Conservation (phyloP, 2,797 vertebrate genomes). For the Pseudopleuronectes americanus region DNA sequence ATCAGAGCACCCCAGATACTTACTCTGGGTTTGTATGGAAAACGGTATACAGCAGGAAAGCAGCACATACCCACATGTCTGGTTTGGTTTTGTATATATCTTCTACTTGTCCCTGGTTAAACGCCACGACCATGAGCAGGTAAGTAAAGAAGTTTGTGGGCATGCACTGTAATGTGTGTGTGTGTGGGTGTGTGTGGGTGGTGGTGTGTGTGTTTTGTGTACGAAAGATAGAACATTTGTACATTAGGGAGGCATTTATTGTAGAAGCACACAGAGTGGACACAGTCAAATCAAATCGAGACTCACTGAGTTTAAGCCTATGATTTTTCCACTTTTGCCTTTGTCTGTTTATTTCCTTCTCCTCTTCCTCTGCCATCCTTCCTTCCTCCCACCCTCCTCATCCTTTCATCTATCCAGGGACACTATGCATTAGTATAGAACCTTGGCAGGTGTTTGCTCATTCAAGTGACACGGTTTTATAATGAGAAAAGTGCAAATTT, state of each 20-base stretch:
- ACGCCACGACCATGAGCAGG: conserved; percentile 18
- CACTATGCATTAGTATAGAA: conserved; percentile 65
- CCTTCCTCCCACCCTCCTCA: background rate
- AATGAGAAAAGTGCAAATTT: conserved; percentile 83
- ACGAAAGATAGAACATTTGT: conserved; percentile 26
- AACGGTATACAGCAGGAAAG: background rate
- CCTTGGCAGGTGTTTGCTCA: conserved; percentile 77
- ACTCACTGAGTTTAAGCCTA: conserved; percentile 15
- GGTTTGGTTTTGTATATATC: conserved; percentile 19
- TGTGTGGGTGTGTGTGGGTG: background rate
- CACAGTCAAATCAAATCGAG: conserved; percentile 22
- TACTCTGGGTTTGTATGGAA: conserved; percentile 5
- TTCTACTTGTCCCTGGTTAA: background rate
- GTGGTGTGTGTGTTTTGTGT: too few relatives aligned
- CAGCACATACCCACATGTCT: background rate
- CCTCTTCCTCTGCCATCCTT: conserved; percentile 15
- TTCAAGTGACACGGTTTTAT: conserved; percentile 79
- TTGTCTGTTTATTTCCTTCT: conserved; percentile 17
- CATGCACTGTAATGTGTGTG: background rate
- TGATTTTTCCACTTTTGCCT: conserved; percentile 45
- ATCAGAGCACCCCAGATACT: conserved; percentile 1
- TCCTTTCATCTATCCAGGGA: conserved; percentile 61
- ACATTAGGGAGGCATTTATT: conserved; percentile 25
- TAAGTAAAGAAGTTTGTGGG: conserved; percentile 7
- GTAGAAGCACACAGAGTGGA: background rate